These are phyloP conservation scores for Saimiri boliviensis DNA, from an alignment of 2,113 vertebrate genomes.

Conservation along the genomic window DNA sequence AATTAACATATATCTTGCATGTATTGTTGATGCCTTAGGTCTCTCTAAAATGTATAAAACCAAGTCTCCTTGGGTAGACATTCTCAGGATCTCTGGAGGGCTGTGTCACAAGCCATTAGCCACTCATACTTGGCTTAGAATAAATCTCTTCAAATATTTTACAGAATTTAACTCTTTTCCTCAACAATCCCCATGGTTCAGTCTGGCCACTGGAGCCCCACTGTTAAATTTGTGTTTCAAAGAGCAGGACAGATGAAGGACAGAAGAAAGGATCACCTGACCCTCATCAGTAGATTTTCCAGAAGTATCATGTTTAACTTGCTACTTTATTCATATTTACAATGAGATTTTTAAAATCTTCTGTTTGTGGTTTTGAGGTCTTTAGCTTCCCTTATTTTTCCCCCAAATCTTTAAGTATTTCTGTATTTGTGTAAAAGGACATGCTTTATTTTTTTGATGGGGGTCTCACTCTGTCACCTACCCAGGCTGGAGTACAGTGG, in stretches of 20 bases:
- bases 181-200: background rate
- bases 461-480: background rate
- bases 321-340: background rate
- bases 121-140: too few species aligned
- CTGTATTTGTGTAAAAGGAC: background rate
- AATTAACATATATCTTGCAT: too few species aligned
- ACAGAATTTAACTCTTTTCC: too few species aligned
- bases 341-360: background rate
- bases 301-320: background rate
- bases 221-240: background rate
- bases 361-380: background rate
- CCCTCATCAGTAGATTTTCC: background rate
- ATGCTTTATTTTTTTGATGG: too few species aligned
- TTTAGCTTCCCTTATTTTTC: background rate
- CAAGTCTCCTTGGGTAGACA: too few species aligned
- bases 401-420: background rate
- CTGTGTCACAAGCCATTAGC: too few species aligned
- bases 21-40: too few species aligned
- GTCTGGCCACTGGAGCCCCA: background rate
- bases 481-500: background rate
- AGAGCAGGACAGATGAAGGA: background rate
- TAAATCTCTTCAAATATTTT: too few species aligned
- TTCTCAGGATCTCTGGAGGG: too few species aligned
- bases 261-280: background rate
- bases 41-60: too few species aligned